These are phyloP conservation scores for Neocrepidodera transversa DNA, from an alignment of 2,888 invertebrate species.

Conservation along the genomic window DNA sequence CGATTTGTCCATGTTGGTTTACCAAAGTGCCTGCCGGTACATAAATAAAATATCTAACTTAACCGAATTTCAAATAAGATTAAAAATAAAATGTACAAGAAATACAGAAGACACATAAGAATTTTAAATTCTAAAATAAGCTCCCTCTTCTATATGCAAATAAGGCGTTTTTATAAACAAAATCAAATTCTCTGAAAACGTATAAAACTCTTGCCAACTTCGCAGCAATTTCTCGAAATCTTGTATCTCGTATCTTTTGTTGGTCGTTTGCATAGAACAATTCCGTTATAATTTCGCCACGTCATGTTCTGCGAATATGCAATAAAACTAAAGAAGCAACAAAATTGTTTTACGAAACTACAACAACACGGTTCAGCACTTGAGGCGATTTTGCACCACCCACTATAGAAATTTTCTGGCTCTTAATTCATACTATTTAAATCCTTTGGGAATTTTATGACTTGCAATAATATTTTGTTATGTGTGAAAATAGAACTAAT, in stretches of 20 bases:
- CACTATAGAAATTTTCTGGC: slow-evolving; percentile 2
- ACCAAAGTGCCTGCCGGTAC: too few species aligned
- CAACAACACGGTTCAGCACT: slow-evolving; percentile 20
- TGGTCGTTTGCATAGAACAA: slow-evolving; percentile 1
- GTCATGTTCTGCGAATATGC: slow-evolving; percentile 4
- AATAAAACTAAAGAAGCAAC: slow-evolving; percentile 15
- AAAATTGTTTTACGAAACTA: slow-evolving; percentile 17
- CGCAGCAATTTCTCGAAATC: too few species aligned
- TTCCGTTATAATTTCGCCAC: slow-evolving; percentile 11
- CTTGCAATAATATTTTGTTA: not conserved
- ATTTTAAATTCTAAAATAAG: too few species aligned
- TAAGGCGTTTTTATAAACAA: not conserved
- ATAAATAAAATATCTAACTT: too few species aligned
- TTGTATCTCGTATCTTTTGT: not conserved
- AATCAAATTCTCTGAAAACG: too few species aligned
- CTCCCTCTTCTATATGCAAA: not conserved
- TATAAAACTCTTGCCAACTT: too few species aligned
- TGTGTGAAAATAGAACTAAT: not conserved
- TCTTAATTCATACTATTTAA: not conserved
- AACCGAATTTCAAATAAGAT: too few species aligned
- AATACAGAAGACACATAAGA: too few species aligned
- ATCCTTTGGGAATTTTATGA: not conserved
- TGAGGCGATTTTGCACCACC: slow-evolving; percentile 14
- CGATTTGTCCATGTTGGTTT: too few species aligned
- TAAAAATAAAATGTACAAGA: too few species aligned